phyloP scores from a whole-genome alignment of 2,797 vertebrate genomes.

The Cyprinodon diabolis region DNA sequence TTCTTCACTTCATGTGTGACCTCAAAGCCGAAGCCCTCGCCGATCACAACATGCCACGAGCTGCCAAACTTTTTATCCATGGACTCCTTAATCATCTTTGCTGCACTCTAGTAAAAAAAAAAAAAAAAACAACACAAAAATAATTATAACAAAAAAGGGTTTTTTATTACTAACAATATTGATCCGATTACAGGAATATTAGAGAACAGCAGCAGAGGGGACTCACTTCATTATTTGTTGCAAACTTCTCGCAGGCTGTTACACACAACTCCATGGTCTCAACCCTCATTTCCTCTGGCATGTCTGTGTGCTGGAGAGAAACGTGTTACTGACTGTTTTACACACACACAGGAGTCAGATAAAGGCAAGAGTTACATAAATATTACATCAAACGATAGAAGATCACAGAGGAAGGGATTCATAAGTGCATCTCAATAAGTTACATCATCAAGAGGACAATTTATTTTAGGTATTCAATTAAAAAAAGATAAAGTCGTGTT shows the following conservation, averaged over 20 bases:
- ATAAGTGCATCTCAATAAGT: background rate
- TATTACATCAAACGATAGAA: background rate
- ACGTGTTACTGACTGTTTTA: background rate
- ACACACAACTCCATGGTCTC: constrained; percentile 96
- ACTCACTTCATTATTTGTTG: constrained; percentile 94
- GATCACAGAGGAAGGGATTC: background rate
- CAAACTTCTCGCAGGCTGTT: constrained; percentile 94
- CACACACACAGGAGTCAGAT: background rate
- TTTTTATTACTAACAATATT: no score
- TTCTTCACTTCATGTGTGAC: constrained; percentile 97
- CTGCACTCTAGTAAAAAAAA: constrained; percentile 68
- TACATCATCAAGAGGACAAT: no score
- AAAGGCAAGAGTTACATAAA: no score
- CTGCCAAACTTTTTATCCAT: constrained; percentile 99
- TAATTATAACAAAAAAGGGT: background rate
- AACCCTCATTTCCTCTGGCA: constrained; percentile 96
- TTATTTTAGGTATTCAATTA: no score
- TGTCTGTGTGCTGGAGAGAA: constrained; percentile 91
- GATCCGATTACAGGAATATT: background rate
- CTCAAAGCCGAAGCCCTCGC: constrained; percentile 97
- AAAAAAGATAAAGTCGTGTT: no score
- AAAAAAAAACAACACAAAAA: background rate
- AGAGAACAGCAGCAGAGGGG: background rate
- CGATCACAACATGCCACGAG: constrained; percentile 98
- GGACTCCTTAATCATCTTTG: constrained; percentile 99